These are phyloP conservation scores for Passer montanus DNA, from an alignment of 2,113 vertebrate species.

Conservation along the genomic window DNA sequence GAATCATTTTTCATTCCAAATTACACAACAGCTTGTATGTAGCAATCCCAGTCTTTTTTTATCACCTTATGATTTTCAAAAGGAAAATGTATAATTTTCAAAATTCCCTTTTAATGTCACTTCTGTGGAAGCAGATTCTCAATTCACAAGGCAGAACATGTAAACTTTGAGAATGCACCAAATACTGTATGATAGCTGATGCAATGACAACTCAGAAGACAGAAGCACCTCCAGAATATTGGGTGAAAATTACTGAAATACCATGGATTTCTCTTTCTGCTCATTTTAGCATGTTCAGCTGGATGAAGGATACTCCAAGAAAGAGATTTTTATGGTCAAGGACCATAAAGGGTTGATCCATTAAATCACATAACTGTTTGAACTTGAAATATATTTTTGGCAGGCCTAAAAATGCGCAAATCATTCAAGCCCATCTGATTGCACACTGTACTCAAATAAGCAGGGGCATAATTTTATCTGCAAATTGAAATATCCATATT, in stretches of 20 bases:
- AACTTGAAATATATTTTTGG: constrained; percentile 12
- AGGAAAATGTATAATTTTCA: background rate
- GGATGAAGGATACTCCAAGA: background rate
- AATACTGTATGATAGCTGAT: background rate
- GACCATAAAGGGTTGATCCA: background rate
- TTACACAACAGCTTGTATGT: background rate
- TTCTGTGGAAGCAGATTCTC: background rate
- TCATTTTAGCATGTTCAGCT: background rate
- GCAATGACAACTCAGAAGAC: background rate
- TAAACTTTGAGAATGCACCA: background rate
- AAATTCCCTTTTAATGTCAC: background rate
- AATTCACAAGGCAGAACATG: background rate
- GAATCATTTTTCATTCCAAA: background rate
- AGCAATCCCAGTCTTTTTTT: background rate
- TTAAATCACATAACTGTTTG: background rate
- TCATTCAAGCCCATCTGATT: background rate
- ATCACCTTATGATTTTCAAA: background rate
- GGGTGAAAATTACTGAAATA: background rate
- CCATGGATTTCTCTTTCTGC: background rate
- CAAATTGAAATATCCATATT: background rate
- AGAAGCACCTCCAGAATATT: background rate
- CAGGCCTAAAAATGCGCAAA: constrained; percentile 13
- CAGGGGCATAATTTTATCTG: background rate
- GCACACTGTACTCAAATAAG: background rate
- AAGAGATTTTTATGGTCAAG: background rate